A percentile compares a stretch with the other conserved stretches of the same genome.
These are phyloP conservation scores for Nymphalis c-album DNA, from an alignment of 2,888 invertebrate genomes.

Conservation along the genomic window DNA sequence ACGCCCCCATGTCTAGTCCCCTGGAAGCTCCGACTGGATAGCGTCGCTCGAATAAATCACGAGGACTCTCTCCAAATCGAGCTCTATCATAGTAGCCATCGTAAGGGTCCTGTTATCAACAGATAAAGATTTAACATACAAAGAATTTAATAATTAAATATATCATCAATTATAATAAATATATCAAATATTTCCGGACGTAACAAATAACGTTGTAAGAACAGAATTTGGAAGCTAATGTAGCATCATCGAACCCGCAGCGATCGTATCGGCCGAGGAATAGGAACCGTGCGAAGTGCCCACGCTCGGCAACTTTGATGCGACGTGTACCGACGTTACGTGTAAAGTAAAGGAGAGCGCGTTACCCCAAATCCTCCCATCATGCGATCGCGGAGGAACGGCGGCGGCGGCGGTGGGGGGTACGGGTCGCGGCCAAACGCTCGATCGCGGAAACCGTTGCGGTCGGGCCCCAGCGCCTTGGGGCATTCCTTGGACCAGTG, in stretches of 20 bases:
- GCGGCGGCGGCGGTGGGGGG: constrained; percentile 94
- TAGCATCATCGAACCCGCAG: constrained; percentile 63
- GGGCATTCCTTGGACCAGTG: constrained; percentile 99
- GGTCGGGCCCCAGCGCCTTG: constrained; percentile 89
- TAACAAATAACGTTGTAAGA: no score
- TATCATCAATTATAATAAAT: not conserved
- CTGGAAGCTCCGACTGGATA: constrained; percentile 84
- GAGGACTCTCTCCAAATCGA: constrained; percentile 86
- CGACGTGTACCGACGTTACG: constrained; percentile 63
- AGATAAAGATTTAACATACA: not conserved
- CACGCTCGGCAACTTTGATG: constrained; percentile 45
- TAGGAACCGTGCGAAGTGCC: constrained; percentile 59
- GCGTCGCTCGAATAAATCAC: constrained; percentile 90
- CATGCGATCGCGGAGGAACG: constrained; percentile 94
- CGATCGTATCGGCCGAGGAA: constrained; percentile 50
- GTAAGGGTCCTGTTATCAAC: constrained; percentile 82
- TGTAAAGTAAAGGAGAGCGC: constrained; percentile 65
- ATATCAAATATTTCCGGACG: constrained; percentile 1
- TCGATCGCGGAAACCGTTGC: constrained; percentile 91
- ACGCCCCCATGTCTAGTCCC: constrained; percentile 79
- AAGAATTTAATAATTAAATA: not conserved
- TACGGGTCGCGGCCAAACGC: constrained; percentile 94
- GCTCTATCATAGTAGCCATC: constrained; percentile 91
- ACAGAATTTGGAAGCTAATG: constrained; percentile 15
- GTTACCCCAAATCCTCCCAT: constrained; percentile 94